phyloP scores from a whole-genome alignment of 2,113 vertebrate genomes.

The Chaetops frenatus region DNA sequence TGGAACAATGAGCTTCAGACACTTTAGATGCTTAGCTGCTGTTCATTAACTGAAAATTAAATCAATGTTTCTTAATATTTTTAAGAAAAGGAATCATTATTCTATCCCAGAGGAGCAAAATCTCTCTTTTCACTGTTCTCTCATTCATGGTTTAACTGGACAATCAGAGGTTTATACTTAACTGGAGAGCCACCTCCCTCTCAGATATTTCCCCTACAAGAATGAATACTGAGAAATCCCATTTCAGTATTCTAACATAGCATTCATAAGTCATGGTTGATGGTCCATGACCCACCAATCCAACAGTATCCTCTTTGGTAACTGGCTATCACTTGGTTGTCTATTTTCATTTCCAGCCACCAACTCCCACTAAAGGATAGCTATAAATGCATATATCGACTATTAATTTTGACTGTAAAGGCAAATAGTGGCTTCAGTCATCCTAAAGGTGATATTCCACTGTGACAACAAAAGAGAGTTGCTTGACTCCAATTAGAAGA shows the following conservation, averaged over 20 bases:
- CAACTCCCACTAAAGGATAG: neutral
- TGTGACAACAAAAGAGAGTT: neutral
- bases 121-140: neutral
- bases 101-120: neutral
- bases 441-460: neutral
- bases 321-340: neutral
- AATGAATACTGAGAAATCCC: neutral
- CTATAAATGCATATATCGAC: neutral
- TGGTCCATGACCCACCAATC: neutral
- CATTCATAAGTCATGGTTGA: neutral
- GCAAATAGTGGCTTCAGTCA: neutral
- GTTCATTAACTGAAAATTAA: neutral
- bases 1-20: neutral
- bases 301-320: neutral
- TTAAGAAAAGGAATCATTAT: neutral
- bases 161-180: neutral
- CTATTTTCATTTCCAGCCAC: neutral
- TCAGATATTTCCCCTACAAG: neutral
- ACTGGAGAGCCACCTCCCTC: neutral
- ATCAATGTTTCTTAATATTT: neutral
- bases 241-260: neutral
- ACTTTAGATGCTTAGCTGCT: neutral
- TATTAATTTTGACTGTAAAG: neutral
- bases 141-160: neutral
- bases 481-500: neutral